These are phyloP conservation scores for Palythoa grandis DNA, from an alignment of 92 coral and sea anemone species.

Conservation along the genomic window DNA sequence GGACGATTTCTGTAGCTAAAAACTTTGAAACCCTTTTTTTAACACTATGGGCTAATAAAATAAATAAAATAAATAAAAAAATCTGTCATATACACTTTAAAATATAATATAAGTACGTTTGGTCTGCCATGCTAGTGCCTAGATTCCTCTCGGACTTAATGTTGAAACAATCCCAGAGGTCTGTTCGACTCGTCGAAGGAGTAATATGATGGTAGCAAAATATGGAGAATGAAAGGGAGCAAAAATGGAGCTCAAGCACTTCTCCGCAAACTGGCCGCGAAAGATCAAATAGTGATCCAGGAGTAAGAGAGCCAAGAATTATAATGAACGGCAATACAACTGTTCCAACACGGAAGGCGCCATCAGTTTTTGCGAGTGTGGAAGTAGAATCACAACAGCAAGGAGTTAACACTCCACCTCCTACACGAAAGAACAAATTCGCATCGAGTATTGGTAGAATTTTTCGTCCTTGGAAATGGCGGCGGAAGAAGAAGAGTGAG, in stretches of 20 bases:
- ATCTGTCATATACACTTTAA: too few relatives aligned
- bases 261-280: slow-evolving; percentile 60
- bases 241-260: slow-evolving; percentile 15
- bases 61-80: too few relatives aligned
- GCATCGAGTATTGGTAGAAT: slow-evolving; percentile 87
- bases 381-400: slow-evolving; percentile 57
- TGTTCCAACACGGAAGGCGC: slow-evolving; percentile 60
- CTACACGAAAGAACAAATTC: slow-evolving; percentile 83
- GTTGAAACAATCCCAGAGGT: slow-evolving; percentile 19
- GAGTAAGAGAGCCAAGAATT: slow-evolving; percentile 59
- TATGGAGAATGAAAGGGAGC: slow-evolving; percentile 42
- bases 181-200: slow-evolving; percentile 6
- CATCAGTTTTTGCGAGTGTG: slow-evolving; percentile 42
- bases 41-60: too few relatives aligned
- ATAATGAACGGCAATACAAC: slow-evolving; percentile 78
- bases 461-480: slow-evolving; percentile 99
- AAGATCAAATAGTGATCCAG: slow-evolving; percentile 90
- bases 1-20: too few relatives aligned
- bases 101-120: too few relatives aligned
- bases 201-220: neutral
- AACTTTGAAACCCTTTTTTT: too few relatives aligned
- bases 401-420: slow-evolving; percentile 83
- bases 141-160: slow-evolving; percentile 3
- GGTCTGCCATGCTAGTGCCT: neutral
- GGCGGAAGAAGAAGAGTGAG: slow-evolving; percentile 95